Base-by-base conservation (phyloP, 2,113 vertebrate species). In the Alces alces region DNA sequence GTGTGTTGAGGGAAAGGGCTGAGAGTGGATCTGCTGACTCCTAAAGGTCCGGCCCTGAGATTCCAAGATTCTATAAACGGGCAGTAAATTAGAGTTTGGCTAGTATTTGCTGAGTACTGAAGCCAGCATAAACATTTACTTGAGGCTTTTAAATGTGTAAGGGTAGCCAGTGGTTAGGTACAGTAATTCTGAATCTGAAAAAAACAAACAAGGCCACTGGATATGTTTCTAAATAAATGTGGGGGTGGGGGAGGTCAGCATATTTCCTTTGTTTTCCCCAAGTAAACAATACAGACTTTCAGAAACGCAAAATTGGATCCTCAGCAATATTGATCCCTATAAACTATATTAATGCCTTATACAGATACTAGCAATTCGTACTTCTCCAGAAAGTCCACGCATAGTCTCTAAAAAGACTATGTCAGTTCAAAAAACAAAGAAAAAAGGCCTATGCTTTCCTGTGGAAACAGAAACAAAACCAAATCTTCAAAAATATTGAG, bases 101-200 rank as follows among this genome's bases (percentile, higher is more conserved):
- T 93, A 66, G 83, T 93, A 93, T 88, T 92, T 93, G 91, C 86
- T 97, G 83, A 86, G 91, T 92, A 88, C 64, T 64, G 64, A 93
- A 95, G 96, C 98, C 95, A 98, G 91, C 92, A 98, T 82, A 98
- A 98, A 98, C 96, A 97, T 96, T 97, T 82, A 96, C 95, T 97
- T 93, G 92, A 93, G 95, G 96, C 55, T 96, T 98, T 97, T 93
- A 86, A 93, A 96, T 98, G 91, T 94, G 91, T 93, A 95, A 97
- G 97, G 64, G 58, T 80, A 97, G 61, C 93, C 91, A 87, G 95
- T 96, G 93, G 97, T 97, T 96, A 97, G 91, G 95, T 96, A 94
- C 88, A 96, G 91, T 91, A 93, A 97, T 97, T 97, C 79, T 84
- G 78, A 96, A 97, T 89, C 70, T 92, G 78, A 52, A 91, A 78